Evolutionary conservation across 2,113 vertebrate genomes (phyloP), one percentile per base, ranked within the genome.

Genomic region (Grantiella picta): DNA sequence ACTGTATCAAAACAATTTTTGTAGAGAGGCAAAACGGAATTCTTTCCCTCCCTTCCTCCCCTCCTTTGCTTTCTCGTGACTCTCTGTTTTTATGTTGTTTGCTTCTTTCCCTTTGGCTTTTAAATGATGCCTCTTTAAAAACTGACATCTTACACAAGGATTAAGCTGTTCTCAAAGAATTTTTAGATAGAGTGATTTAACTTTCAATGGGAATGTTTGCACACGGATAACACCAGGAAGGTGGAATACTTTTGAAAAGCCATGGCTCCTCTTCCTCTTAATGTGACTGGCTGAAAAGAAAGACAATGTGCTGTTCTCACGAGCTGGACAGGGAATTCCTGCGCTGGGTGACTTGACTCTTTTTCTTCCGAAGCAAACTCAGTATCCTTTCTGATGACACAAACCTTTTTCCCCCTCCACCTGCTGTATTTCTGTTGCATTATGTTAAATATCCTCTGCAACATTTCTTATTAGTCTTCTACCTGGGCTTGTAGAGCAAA

Each of bases 1-100:
- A 79, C 57, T 68, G 84, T 95, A 94, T 93, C 96, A 96, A 97
- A 97, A 95, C 92, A 92, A 47, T 94, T 72, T 47, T 73, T 83
- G 87, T 76, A 42, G 79, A 54, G 80, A 86, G 22, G 93, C 90
- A 94, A 88, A 95, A 75, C 19, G 0, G 1, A 86, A 78, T 70
- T 56, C 40, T 81, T 79, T 83, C 72, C 52, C 36, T 81, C 59
- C 44, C 53, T 79, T 64, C 60, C 56, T 91, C 59, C 70, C 28
- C n/a, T 79, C 42, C 60, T 31, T 75, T 56, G 49, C 81, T 95
- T 82, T 87, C 73, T 61, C 0, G 0, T 81, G 53, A 70, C 64
- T 69, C 61, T 50, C 44, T 73, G n/a, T 20, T 96, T 93, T 89
- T 82, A 45, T 38, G 6, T 35, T 81, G 83, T 65, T 94, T 89